Evolutionary conservation across 2,113 vertebrate species (phyloP).

Genomic region (Menidia beryllina): DNA sequence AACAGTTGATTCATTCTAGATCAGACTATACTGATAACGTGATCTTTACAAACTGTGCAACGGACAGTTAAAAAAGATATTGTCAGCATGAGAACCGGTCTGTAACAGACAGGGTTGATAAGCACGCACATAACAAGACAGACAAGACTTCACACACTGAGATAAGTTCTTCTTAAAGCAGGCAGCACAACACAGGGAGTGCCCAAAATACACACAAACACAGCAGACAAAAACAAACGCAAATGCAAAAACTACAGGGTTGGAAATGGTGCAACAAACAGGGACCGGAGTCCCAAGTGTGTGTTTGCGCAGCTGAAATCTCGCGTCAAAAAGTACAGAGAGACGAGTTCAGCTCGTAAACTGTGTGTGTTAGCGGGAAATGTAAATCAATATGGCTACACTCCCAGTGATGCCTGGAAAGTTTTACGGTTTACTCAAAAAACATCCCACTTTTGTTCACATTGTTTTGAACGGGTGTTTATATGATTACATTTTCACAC

Average conservation of each 20-base stretch:
- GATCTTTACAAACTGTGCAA: conserved; percentile 42
- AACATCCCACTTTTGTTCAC: not conserved
- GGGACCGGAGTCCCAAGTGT: conserved; percentile 20
- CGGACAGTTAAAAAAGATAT: conserved; percentile 11
- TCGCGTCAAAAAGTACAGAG: not conserved
- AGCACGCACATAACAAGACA: conserved; percentile 62
- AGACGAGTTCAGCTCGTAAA: conserved; percentile 8
- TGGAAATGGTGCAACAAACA: conserved; percentile 49
- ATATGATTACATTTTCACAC: too few species aligned
- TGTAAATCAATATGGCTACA: conserved; percentile 3
- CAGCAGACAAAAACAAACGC: conserved; percentile 60
- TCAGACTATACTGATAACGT: conserved; percentile 41
- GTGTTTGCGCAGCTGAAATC: conserved; percentile 35
- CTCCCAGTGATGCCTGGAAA: not conserved
- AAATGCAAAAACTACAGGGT: conserved; percentile 60
- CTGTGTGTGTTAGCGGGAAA: not conserved
- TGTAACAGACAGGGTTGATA: conserved; percentile 34
- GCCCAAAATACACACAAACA: conserved; percentile 45
- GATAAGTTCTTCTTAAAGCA: conserved; percentile 38
- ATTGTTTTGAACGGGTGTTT: too few species aligned
- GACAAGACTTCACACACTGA: conserved; percentile 60
- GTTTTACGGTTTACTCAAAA: not conserved
- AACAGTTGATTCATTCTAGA: conserved; percentile 50
- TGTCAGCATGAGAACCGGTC: conserved; percentile 28
- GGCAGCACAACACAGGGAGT: conserved; percentile 73